A percentile compares a stretch with the other conserved stretches of the same genome.
Conservation (phyloP, 1,140 invertebrate species). For the Maconellicoccus hirsutus region DNA sequence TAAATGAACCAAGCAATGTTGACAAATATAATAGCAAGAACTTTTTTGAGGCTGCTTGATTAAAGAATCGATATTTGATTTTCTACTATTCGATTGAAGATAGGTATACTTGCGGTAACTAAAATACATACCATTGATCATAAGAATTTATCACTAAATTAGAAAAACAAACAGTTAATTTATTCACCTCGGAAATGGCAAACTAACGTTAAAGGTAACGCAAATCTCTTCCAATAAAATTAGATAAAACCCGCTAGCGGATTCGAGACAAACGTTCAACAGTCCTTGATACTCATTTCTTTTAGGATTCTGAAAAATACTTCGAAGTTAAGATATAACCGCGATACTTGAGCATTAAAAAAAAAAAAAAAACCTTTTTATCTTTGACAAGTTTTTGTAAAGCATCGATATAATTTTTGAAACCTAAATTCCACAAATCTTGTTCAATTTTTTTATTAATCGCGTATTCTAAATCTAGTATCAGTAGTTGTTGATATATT, state of each 20-base stretch:
- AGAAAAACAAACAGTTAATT: no score
- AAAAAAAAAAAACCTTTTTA: conserved; percentile 46
- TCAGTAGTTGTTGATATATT: conserved; percentile 67
- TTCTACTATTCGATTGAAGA: not conserved
- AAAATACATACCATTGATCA: not conserved
- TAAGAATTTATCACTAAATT: no score
- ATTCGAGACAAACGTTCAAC: conserved; percentile 64
- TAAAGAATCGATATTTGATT: not conserved
- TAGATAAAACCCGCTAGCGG: conserved; percentile 73
- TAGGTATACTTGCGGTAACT: conserved; percentile 16
- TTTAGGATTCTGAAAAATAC: conserved; percentile 45
- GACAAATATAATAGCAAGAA: conserved; percentile 70
- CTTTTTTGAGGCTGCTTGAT: conserved; percentile 46
- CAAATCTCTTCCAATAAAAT: conserved; percentile 70
- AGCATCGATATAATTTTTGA: conserved; percentile 73
- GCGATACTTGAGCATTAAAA: not conserved
- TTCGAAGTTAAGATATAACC: not conserved
- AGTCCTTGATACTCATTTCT: conserved; percentile 59
- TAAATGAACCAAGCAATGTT: conserved; percentile 74
- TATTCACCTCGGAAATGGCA: conserved; percentile 53
- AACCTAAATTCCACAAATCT: conserved; percentile 77
- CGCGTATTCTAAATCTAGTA: conserved; percentile 74
- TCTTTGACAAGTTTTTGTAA: conserved; percentile 63
- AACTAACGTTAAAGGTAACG: conserved; percentile 63
- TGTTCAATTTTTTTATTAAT: conserved; percentile 79